Conservation (phyloP, 2,888 invertebrate genomes). For the Polia nebulosa region DNA sequence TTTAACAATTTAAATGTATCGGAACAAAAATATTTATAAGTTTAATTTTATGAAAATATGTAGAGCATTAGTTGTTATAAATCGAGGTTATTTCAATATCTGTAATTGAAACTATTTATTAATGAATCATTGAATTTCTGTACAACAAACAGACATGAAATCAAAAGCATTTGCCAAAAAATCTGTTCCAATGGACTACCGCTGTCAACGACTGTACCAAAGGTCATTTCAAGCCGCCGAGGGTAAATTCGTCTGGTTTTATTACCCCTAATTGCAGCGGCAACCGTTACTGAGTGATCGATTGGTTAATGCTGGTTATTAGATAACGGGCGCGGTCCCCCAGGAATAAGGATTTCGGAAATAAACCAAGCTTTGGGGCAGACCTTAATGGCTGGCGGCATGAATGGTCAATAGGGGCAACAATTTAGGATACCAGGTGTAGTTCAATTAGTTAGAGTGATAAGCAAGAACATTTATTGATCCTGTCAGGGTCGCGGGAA, state of each 20-base stretch:
- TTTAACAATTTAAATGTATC: not conserved
- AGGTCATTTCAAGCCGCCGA: constrained; percentile 50
- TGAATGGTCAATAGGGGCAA: not conserved
- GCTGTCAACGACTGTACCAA: constrained; percentile 45
- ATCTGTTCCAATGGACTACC: no score
- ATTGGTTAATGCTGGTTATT: constrained; percentile 51
- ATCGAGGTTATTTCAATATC: not conserved
- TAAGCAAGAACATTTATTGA: no score
- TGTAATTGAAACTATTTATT: not conserved
- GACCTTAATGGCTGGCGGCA: not conserved
- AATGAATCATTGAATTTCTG: no score
- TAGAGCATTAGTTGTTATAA: no score
- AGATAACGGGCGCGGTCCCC: constrained; percentile 29
- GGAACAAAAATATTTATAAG: no score
- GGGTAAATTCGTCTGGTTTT: constrained; percentile 63
- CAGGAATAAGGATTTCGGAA: constrained; percentile 21
- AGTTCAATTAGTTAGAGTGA: constrained; percentile 4
- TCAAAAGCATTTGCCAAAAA: not conserved
- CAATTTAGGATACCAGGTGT: not conserved
- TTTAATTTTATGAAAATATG: no score
- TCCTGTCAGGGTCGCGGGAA: no score
- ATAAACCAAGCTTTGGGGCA: constrained; percentile 8
- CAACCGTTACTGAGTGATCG: constrained; percentile 57
- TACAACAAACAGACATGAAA: not conserved
- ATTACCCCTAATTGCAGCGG: constrained; percentile 68